Evolutionary conservation across 2,113 vertebrate genomes (phyloP).

Genomic region (Hydrochoerus hydrochaeris): DNA sequence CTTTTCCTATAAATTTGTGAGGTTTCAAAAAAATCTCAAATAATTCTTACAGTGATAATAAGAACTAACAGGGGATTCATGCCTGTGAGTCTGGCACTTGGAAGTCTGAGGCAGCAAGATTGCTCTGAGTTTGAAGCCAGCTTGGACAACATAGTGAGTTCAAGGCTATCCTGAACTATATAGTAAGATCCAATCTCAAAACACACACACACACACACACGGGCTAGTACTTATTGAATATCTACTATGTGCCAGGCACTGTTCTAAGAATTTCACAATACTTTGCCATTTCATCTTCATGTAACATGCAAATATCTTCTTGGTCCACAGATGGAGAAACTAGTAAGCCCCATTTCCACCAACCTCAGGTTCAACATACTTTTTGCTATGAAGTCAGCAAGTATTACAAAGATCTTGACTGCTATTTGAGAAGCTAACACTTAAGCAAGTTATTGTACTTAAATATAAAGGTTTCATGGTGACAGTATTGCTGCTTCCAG

Average conservation of each 20-base stretch:
- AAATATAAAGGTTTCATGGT: background rate
- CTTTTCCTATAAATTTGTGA: constrained; percentile 28
- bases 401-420: background rate
- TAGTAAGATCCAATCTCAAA: background rate
- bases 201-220: background rate
- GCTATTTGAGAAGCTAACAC: background rate
- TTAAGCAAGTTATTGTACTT: background rate
- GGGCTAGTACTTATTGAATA: background rate
- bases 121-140: background rate
- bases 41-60: background rate
- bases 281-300: background rate
- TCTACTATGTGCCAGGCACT: background rate
- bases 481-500: constrained; percentile 5
- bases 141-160: background rate
- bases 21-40: background rate
- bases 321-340: background rate
- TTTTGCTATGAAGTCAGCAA: background rate
- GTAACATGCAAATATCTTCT: background rate
- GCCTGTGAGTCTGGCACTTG: background rate
- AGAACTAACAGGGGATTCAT: background rate
- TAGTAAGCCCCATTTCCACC: background rate
- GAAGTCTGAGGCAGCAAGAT: background rate
- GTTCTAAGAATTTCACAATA: background rate
- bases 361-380: background rate
- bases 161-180: background rate